Base-by-base conservation (phyloP, 2,888 invertebrate species). In the Tetranychus truncatus region DNA sequence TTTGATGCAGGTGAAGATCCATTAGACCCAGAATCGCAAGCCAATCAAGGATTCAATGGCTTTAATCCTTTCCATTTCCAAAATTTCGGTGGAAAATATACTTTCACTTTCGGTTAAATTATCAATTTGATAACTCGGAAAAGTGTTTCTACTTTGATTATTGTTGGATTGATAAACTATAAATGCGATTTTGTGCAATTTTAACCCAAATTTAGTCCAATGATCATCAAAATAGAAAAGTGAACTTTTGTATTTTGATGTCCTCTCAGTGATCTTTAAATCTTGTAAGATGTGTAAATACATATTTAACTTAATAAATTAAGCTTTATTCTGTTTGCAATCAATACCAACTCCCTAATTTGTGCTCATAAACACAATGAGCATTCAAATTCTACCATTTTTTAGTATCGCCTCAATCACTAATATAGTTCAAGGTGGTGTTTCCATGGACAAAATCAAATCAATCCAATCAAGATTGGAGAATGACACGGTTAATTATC, bases 1-100 rank as follows among this genome's bases (percentile, higher is more conserved):
- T 99, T 92, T 84, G 99, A 99, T 85, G 86, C 88, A 79, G 99
- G 99, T 77, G 89, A 91, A 80, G 99, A 99, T 87, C 99, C 99
- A 0, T 85, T 99, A 75, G 97, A 99, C 86, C 96, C 97, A 0
- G 97, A 99, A 9, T 72, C 45, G 15, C 44, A 72, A 72, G n/a
- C 69, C 11, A 69, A 69, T 69, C 69, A 20, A 24, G 55, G 55
- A 55, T 69, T 69, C 8, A 21, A 24, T 8, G 69, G 69, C 6
- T 69, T 69, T 24, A 20, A 69, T 69, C 21, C 21, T 20, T 69
- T 69, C 34, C 69, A 20, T n/a, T 69, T 69, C 20, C 69, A 69
- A 69, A 11, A 24, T 6, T 20, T 20, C 34, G 69, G 69, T 69
- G 69, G 69, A 69, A 20, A 24, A 69, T 69, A 24, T 69, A 69